These are phyloP conservation scores for Nemurella pictetii DNA, from an alignment of 2,888 invertebrate genomes.

Conservation along the genomic window DNA sequence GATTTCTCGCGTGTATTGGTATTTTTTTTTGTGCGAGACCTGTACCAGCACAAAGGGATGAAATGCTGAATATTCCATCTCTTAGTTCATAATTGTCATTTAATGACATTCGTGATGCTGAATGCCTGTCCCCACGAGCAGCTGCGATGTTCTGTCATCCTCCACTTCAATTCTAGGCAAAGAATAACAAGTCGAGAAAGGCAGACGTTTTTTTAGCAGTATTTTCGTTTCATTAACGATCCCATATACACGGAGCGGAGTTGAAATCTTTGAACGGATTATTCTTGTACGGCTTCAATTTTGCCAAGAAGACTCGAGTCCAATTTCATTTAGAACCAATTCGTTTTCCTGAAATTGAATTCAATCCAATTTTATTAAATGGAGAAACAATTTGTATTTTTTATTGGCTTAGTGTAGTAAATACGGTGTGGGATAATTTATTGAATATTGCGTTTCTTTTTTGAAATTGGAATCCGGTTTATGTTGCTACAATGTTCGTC, in stretches of 20 bases:
- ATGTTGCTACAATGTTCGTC: no score
- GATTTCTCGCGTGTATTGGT: no score
- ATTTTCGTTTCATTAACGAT: not conserved
- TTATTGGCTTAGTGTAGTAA: not conserved
- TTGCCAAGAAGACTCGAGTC: not conserved
- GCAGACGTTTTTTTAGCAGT: not conserved
- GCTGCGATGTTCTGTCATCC: not conserved
- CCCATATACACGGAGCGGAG: not conserved
- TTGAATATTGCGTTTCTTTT: no score
- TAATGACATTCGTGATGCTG: not conserved
- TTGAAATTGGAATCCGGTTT: no score
- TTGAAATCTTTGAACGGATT: not conserved
- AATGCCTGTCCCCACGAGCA: not conserved
- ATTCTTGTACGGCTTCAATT: not conserved
- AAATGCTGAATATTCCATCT: not conserved
- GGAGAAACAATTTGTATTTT: not conserved
- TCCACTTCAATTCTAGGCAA: not conserved
- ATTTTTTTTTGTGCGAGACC: no score
- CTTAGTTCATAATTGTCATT: not conserved
- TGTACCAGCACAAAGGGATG: not conserved
- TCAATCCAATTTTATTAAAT: not conserved
- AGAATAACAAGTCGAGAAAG: not conserved
- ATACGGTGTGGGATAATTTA: not conserved
- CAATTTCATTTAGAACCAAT: not conserved
- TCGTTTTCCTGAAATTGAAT: not conserved